Evolutionary conservation across 2,113 vertebrate species (phyloP), one percentile per base, ranked within the genome.

Genomic region (Sula dactylatra): DNA sequence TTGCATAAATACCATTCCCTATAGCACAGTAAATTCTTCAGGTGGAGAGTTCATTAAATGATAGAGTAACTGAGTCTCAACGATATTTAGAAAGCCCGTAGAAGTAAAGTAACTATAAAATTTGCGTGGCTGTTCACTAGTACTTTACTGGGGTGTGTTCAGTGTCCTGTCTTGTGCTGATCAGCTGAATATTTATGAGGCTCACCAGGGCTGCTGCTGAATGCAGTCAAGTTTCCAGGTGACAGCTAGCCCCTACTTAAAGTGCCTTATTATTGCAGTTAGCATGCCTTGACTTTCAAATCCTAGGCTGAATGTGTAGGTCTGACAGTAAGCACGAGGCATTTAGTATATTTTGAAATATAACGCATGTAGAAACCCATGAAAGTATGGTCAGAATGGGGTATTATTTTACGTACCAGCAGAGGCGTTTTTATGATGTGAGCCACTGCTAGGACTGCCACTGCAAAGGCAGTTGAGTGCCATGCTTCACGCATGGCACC

Each of bases 21-120:
- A 17, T 9, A 70, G 71, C 70, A 55, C 26, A 73, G 86, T 72
- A 90, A 82, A 89, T 85, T 76, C 78, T 88, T 85, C 73, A 85
- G 83, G 59, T 89, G 62, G n/a, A 88, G 54, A 20, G 66, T 56
- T 77, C 32, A 47, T 64, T 85, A 66, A 86, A n/a, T 59, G 31
- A 13, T 42, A 83, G 47, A 4, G 13, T 80, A 73, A 44, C 82
- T 62, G 62, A 80, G 62, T 50, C 34, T 73, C n/a, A 77, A 44
- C 13, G 49, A 7, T 74, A 40, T 61, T 93, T 56, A 50, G 40
- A 38, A 64, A 73, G 14, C 27, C 27, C n/a, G 7, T 49, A 76
- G 44, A 79, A 89, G 26, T 67, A 25, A 88, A 87, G 25, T 74
- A 83, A 71, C 52, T 52, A 21, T 54, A 50, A 79, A 54, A 87